Percentiles rank a stretch among this genome's conserved stretches.
Evolutionary conservation across 2,113 vertebrate species (phyloP).

Genomic region (Desmodus rotundus): DNA sequence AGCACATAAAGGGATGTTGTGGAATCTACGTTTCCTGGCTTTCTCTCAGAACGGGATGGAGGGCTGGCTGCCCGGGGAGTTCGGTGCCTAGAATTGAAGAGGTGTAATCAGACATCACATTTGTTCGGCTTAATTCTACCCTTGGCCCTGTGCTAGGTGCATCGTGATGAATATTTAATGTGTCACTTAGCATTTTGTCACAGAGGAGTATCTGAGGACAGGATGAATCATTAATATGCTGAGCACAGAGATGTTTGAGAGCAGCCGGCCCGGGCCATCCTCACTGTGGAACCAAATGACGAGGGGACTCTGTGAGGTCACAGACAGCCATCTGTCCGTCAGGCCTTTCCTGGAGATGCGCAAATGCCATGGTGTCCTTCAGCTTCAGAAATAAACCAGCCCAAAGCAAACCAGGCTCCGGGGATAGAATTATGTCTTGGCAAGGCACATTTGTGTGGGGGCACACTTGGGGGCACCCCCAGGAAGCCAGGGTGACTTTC

Average conservation of each 20-base stretch:
- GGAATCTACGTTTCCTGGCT: constrained; percentile 50
- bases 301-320: background rate
- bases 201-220: constrained; percentile 55
- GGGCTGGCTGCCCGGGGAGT: background rate
- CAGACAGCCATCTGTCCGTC: background rate
- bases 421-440: background rate
- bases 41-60: constrained; percentile 15
- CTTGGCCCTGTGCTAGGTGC: constrained; percentile 30
- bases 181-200: constrained; percentile 64
- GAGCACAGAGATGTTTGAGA: background rate
- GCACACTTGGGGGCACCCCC: background rate
- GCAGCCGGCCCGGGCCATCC: background rate
- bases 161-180: constrained; percentile 61
- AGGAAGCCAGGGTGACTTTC: background rate
- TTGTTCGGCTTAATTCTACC: constrained; percentile 37
- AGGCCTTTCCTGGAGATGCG: background rate
- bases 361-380: background rate
- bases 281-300: background rate
- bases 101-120: constrained; percentile 51
- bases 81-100: constrained; percentile 30
- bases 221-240: constrained; percentile 25
- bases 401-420: background rate
- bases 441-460: background rate
- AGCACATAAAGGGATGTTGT: constrained; percentile 3
- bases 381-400: background rate